These are phyloP conservation scores for Strix aluco DNA, from an alignment of 2,113 vertebrate genomes.

Conservation along the genomic window DNA sequence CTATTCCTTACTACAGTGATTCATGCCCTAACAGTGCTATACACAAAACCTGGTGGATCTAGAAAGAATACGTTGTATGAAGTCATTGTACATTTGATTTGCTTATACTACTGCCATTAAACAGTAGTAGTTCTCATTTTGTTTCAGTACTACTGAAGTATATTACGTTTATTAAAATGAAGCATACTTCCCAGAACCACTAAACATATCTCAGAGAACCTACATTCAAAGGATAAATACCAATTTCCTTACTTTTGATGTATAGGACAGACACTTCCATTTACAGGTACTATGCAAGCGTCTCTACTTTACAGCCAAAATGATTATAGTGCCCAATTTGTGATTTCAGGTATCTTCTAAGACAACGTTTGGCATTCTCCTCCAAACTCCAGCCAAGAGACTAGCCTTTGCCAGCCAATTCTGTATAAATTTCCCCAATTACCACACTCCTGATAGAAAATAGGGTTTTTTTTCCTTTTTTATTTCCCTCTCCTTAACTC, in stretches of 20 bases:
- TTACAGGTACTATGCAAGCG: background rate
- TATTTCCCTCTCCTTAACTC: rapidly evolving
- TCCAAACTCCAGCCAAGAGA: background rate
- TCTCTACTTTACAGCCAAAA: background rate
- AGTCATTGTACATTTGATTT: background rate
- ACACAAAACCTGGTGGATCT: background rate
- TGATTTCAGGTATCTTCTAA: background rate
- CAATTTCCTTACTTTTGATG: background rate
- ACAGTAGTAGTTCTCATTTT: background rate
- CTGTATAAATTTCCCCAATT: background rate
- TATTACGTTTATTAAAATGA: background rate
- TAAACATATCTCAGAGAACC: background rate
- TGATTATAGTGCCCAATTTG: background rate
- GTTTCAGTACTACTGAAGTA: background rate
- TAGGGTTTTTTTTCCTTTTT: rapidly evolving
- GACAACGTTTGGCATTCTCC: background rate
- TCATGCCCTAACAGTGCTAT: background rate
- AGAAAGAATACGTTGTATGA: background rate
- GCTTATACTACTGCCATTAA: background rate
- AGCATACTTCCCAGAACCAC: background rate
- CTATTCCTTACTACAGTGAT: background rate
- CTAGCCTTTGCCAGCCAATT: background rate
- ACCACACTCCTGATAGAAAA: background rate
- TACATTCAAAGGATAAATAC: background rate
- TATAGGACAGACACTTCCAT: background rate